phyloP scores from a whole-genome alignment of 2,797 vertebrate genomes.

The Aviceda leuphotes region DNA sequence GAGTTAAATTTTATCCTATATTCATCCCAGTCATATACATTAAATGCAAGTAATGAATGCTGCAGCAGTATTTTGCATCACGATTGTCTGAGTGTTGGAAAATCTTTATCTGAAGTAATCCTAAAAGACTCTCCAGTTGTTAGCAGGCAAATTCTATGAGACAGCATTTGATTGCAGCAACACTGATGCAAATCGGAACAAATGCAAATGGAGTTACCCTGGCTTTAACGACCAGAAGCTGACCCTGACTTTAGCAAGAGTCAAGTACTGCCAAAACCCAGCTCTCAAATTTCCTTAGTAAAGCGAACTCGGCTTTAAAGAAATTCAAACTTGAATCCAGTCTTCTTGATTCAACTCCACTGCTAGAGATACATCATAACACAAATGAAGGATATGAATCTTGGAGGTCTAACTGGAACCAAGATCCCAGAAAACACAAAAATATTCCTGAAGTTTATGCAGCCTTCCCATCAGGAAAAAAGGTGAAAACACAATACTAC shows the following conservation, averaged over 20 bases:
- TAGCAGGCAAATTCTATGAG: neutral
- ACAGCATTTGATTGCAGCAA: neutral
- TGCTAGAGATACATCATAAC: neutral
- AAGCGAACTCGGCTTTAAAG: neutral
- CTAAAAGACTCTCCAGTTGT: neutral
- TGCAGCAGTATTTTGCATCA: neutral
- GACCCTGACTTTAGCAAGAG: neutral
- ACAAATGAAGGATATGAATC: neutral
- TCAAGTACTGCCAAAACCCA: neutral
- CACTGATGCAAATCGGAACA: neutral
- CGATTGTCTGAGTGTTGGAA: neutral
- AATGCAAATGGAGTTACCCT: neutral
- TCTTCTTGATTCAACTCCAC: neutral
- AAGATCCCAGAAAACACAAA: neutral
- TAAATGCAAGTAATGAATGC: neutral
- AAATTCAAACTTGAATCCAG: neutral
- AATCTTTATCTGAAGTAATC: neutral
- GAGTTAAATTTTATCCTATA: neutral
- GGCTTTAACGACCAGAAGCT: neutral
- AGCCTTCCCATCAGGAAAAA: neutral
- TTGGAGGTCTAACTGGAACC: neutral
- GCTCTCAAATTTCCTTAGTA: neutral
- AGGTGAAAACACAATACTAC: neutral
- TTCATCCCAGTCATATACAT: neutral
- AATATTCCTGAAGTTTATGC: neutral